These are phyloP conservation scores for Conops quadrifasciatus DNA, from an alignment of 2,888 invertebrate species.

Conservation along the genomic window DNA sequence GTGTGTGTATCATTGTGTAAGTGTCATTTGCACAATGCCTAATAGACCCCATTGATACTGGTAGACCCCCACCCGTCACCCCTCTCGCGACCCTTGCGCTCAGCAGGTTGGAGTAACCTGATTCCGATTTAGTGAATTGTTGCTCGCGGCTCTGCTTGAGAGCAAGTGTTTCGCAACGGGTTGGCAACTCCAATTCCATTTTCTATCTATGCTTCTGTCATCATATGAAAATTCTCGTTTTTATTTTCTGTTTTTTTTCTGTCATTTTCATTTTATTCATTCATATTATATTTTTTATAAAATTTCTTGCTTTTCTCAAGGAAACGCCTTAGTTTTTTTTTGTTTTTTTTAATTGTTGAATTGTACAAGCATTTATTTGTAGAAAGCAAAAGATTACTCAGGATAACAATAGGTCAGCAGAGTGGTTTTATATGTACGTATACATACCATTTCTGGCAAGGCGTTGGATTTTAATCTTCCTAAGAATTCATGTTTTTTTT, in stretches of 20 bases:
- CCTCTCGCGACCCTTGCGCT: neutral
- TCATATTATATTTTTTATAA: neutral
- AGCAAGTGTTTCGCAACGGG: neutral
- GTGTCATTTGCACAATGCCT: conserved; percentile 2
- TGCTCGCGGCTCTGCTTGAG: neutral
- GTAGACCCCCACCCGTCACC: too few species aligned
- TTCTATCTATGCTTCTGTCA: too few species aligned
- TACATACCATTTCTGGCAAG: too few species aligned
- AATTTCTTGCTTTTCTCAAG: neutral
- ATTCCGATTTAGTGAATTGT: conserved; percentile 2
- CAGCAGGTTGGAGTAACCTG: neutral
- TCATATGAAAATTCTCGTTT: too few species aligned
- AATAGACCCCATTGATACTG: neutral
- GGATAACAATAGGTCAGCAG: neutral
- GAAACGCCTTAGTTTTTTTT: neutral
- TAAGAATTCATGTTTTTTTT: too few species aligned
- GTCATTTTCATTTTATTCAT: neutral
- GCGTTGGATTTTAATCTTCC: too few species aligned
- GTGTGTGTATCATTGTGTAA: neutral
- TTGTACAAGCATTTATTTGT: neutral
- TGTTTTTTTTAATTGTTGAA: neutral
- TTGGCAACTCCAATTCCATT: too few species aligned
- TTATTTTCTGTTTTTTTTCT: neutral
- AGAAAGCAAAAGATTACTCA: neutral
- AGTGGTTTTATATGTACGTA: neutral